Evolutionary conservation across 2,797 vertebrate genomes (phyloP), one percentile per base, ranked within the genome.

Genomic region (Coendou prehensilis): DNA sequence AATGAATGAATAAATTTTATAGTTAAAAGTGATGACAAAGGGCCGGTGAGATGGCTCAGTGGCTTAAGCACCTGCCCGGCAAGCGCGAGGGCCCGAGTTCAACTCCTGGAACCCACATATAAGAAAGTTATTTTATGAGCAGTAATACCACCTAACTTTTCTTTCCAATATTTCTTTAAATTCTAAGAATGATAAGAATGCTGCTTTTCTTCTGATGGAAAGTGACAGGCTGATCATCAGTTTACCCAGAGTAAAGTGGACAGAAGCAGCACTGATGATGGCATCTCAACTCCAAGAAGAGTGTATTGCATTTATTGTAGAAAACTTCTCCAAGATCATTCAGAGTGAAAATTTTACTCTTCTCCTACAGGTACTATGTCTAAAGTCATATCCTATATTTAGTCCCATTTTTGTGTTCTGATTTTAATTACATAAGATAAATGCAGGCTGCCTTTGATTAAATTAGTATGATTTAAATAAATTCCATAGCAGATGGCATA

Each of bases 231-330:
- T 99, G 90, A 98, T 99, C 93, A 98, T 98, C 93, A 99, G 99
- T 92, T 98, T 99, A 96, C 99, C 99, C 45, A 99, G 99, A 96
- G 99, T 99, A 89, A 99, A 99, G 97, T 99, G 99, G 99, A 99
- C 99, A 41, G 99, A 99, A 98, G 97, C 99, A 96, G 99, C 99
- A 90, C 93, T 98, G 96, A 97, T 95, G 23, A 98, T 99, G 97
- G 99, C 99, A 41, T 99, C 98, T 0, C 99, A 98, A 97, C 98
- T 99, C 0, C 99, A 99, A 91, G 99, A 99, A 92, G 98, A 99
- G 97, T 99, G 99, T 79, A 96, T 99, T 83, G 63, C 81, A 0
- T 99, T 99, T 97, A 99, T 99, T 57, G 99, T 99, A 96, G 97
- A 98, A 91, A 98, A 99, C 97, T 99, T 99, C 91, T 98, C 99